Evolutionary conservation across 2,113 vertebrate species (phyloP).

Genomic region (Heterotis niloticus): DNA sequence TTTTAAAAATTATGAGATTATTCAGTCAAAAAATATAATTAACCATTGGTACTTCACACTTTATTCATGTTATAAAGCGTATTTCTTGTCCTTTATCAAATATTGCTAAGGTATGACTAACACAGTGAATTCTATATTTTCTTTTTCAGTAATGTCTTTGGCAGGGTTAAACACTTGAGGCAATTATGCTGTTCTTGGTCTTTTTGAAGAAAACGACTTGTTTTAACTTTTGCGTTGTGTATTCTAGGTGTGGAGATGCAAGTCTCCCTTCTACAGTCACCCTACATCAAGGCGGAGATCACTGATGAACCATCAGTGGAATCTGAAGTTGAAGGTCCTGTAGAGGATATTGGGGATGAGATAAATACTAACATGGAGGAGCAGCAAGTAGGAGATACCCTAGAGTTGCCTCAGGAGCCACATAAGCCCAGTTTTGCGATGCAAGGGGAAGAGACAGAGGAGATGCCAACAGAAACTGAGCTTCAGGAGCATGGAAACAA

Average conservation of each 20-base stretch:
- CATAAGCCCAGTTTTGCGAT: neutral
- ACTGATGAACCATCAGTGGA: conserved; percentile 36
- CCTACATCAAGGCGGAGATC: conserved; percentile 19
- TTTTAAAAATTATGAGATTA: too few species aligned
- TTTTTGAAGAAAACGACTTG: neutral
- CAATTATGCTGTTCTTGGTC: neutral
- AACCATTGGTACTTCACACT: neutral
- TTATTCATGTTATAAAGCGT: neutral
- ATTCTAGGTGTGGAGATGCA: conserved; percentile 43
- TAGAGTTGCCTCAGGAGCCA: neutral
- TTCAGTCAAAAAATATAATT: neutral
- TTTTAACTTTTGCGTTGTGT: neutral
- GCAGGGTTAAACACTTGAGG: neutral
- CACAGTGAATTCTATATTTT: too few species aligned
- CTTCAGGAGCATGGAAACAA: neutral
- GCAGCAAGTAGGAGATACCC: neutral
- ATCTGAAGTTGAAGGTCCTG: neutral
- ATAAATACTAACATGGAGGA: neutral
- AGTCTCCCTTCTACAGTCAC: conserved; percentile 30
- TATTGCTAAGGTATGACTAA: neutral
- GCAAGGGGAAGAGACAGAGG: conserved; percentile 7
- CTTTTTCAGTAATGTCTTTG: too few species aligned
- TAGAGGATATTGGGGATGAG: neutral
- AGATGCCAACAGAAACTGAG: neutral
- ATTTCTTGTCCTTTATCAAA: neutral